A percentile compares a stretch with the other conserved stretches of the same genome.
These are phyloP conservation scores for Anoplius nigerrimus DNA, from an alignment of 2,888 invertebrate genomes.

Conservation along the genomic window DNA sequence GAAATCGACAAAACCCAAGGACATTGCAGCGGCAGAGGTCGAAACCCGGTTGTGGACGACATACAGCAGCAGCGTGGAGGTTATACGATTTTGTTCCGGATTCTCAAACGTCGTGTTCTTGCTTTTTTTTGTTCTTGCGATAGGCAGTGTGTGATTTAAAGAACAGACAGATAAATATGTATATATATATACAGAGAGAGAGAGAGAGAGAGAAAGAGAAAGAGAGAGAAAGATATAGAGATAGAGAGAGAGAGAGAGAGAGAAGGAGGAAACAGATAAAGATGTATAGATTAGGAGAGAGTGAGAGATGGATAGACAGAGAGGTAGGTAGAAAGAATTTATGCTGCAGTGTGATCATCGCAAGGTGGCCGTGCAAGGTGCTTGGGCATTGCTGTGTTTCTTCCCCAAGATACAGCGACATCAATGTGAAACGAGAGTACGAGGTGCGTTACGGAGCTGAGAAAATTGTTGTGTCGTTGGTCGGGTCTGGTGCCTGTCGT, in stretches of 20 bases:
- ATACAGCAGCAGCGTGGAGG: constrained; percentile 4
- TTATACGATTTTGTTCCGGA: constrained; percentile 13
- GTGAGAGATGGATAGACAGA: background rate
- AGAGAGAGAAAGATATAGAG: constrained; percentile 5
- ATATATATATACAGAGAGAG: constrained; percentile 13
- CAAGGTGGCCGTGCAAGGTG: constrained; percentile 69
- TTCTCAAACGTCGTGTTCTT: constrained; percentile 16
- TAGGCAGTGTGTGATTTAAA: constrained; percentile 58
- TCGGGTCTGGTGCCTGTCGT: constrained; percentile 18
- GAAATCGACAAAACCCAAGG: constrained; percentile 71
- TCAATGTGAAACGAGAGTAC: constrained; percentile 38
- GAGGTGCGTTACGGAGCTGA: constrained; percentile 44
- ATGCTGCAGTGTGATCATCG: constrained; percentile 55
- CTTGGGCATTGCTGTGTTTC: constrained; percentile 60
- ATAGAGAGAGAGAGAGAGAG: background rate
- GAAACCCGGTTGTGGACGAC: constrained; percentile 3
- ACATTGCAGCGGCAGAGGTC: constrained; percentile 64
- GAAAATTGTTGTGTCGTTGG: constrained; percentile 40
- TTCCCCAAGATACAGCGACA: constrained; percentile 22
- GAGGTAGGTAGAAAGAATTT: constrained; percentile 13
- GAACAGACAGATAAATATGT: constrained; percentile 26
- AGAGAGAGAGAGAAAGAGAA: constrained; percentile 8
- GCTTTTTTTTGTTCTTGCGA: constrained; percentile 47
- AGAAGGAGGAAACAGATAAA: constrained; percentile 4
- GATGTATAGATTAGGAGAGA: background rate